Percentiles rank a stretch among this genome's conserved stretches.
Evolutionary conservation across 2,113 vertebrate genomes (phyloP).

Genomic region (Hipposideros armiger): DNA sequence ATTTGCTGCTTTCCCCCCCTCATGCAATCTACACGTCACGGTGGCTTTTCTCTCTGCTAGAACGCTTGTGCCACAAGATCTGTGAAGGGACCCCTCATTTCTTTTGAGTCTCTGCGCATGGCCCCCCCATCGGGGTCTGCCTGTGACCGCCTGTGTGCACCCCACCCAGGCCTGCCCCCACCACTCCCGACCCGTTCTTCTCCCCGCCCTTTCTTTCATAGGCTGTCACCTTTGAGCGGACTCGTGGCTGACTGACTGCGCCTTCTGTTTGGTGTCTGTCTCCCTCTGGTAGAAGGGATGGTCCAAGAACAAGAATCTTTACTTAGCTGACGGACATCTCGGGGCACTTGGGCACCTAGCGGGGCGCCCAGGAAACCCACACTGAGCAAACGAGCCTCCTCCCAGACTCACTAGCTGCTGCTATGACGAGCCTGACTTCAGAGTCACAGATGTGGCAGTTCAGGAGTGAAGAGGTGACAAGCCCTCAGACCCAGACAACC

Average conservation of each 20-base stretch:
- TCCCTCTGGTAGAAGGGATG: neutral
- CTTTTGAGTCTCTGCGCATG: neutral
- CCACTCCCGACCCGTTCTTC: fast-evolving
- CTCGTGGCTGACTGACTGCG: fast-evolving
- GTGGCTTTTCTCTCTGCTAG: neutral
- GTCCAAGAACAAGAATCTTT: neutral
- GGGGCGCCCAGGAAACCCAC: no score
- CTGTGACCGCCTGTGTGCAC: no score
- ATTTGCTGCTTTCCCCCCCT: fast-evolving
- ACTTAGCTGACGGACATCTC: no score
- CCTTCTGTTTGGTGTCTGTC: neutral
- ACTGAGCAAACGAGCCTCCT: no score
- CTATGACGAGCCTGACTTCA: neutral
- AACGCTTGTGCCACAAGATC: neutral
- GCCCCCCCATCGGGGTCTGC: neutral
- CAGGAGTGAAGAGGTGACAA: fast-evolving
- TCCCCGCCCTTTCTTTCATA: neutral
- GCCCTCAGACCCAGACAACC: neutral
- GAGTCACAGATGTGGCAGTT: neutral
- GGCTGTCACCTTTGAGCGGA: no score
- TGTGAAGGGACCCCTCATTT: neutral
- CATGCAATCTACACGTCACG: fast-evolving
- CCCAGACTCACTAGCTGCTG: neutral
- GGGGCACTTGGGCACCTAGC: neutral
- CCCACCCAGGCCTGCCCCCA: neutral